These are phyloP conservation scores for Lithobates pipiens DNA, from an alignment of 2,797 vertebrate genomes.

Conservation along the genomic window DNA sequence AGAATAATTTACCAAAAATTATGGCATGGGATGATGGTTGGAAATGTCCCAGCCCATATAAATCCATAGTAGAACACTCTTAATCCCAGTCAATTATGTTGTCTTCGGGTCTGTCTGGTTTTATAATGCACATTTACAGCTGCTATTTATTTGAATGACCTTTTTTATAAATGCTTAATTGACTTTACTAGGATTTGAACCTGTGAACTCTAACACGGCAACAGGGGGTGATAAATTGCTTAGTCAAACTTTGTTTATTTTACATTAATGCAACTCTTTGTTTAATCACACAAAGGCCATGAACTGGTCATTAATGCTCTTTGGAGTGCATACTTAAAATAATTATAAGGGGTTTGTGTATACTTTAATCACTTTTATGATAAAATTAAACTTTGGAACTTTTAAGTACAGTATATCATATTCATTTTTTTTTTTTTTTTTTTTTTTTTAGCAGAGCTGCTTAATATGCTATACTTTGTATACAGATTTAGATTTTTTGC, in stretches of 20 bases:
- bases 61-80: neutral
- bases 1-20: neutral
- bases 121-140: slow-evolving; percentile 55
- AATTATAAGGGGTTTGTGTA: slow-evolving; percentile 41
- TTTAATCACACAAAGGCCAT: slow-evolving; percentile 54
- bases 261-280: slow-evolving; percentile 58
- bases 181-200: slow-evolving; percentile 56
- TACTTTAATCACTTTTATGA: slow-evolving; percentile 42
- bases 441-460: neutral
- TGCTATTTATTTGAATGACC: slow-evolving; percentile 57
- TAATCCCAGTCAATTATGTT: slow-evolving; percentile 39
- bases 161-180: slow-evolving; percentile 60
- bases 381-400: slow-evolving; percentile 26
- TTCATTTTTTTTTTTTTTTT: neutral
- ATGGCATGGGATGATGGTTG: neutral
- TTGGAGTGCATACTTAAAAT: slow-evolving; percentile 54
- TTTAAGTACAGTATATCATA: slow-evolving; percentile 15
- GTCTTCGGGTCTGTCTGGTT: slow-evolving; percentile 29
- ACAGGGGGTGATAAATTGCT: slow-evolving; percentile 57
- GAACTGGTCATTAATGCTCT: slow-evolving; percentile 54
- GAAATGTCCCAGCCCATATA: slow-evolving; percentile 4
- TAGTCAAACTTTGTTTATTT: slow-evolving; percentile 60
- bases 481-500: neutral
- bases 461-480: neutral
- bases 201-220: slow-evolving; percentile 61